These are phyloP conservation scores for Philypnodon macrostomus DNA, from an alignment of 2,797 vertebrate species.

Conservation along the genomic window DNA sequence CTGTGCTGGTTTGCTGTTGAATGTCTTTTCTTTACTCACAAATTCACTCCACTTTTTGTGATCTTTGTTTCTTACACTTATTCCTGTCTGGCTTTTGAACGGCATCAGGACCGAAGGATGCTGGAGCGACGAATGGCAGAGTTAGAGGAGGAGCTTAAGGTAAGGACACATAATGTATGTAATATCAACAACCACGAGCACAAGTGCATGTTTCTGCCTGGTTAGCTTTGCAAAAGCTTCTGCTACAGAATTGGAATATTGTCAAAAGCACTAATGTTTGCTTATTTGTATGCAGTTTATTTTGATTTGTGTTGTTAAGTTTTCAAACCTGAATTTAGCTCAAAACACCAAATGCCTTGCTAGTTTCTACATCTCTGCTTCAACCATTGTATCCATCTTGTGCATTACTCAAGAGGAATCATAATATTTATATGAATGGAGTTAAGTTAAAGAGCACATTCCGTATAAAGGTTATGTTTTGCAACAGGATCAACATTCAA, in stretches of 20 bases:
- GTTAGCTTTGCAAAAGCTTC: conserved; percentile 58
- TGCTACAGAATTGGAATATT: conserved; percentile 9
- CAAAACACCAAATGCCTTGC: too few species aligned
- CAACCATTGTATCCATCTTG: background rate
- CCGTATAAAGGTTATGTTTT: background rate
- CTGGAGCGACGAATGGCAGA: conserved; percentile 81
- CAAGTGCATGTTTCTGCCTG: conserved; percentile 57
- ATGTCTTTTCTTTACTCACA: conserved; percentile 41
- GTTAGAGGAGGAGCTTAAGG: conserved; percentile 85
- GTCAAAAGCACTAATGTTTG: too few species aligned
- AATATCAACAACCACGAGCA: conserved; percentile 32
- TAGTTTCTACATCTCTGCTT: background rate
- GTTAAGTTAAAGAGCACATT: background rate
- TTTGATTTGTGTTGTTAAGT: too few species aligned
- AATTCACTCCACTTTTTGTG: conserved; percentile 35
- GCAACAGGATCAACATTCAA: background rate
- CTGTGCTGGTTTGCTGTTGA: conserved; percentile 45
- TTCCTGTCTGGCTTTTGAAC: conserved; percentile 15
- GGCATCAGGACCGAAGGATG: conserved; percentile 77
- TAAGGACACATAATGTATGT: conserved; percentile 52
- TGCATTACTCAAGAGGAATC: background rate
- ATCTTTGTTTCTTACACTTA: conserved; percentile 15
- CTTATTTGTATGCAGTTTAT: too few species aligned
- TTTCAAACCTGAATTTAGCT: too few species aligned
- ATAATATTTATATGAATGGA: too few species aligned